Percentiles rank a stretch among this genome's conserved stretches.
These are phyloP conservation scores for Phortica variegata DNA, from an alignment of 1,140 invertebrate genomes.

Conservation along the genomic window DNA sequence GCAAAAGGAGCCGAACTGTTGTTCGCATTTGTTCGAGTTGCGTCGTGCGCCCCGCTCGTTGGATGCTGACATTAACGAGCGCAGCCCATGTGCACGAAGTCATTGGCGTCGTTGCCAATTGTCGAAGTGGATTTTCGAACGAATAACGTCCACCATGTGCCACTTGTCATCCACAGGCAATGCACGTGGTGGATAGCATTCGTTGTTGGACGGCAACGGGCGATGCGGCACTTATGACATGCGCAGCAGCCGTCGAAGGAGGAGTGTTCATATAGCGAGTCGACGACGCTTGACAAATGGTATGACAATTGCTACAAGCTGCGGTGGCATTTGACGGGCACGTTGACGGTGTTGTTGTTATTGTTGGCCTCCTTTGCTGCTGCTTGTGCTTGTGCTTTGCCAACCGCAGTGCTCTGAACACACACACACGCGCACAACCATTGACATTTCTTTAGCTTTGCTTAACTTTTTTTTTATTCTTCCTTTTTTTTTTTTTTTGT, in stretches of 20 bases:
- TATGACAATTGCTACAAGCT: conserved; percentile 56
- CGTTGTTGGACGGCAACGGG: conserved; percentile 5
- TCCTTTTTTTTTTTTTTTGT: no score
- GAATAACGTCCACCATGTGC: conserved; percentile 46
- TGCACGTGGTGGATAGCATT: conserved; percentile 38
- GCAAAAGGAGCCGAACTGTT: not conserved
- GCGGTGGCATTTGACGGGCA: conserved; percentile 47
- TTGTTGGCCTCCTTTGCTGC: not conserved
- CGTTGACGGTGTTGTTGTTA: not conserved
- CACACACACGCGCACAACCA: no score
- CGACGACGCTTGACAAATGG: conserved; percentile 51
- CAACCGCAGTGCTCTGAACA: no score
- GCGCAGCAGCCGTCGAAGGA: conserved; percentile 42
- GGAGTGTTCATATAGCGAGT: conserved; percentile 52
- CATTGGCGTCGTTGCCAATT: conserved; percentile 37
- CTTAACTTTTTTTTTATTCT: no score
- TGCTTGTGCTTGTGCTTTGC: no score
- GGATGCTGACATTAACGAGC: not conserved
- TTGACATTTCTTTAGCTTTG: no score
- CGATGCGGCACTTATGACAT: conserved; percentile 26
- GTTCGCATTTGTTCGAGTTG: no score
- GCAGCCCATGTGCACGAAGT: conserved; percentile 14
- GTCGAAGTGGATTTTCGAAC: conserved; percentile 51
- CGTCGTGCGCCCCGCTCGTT: not conserved
- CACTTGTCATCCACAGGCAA: conserved; percentile 30